These are phyloP conservation scores for Pogonomyrmex barbatus DNA, from an alignment of 1,140 invertebrate genomes.

Conservation along the genomic window DNA sequence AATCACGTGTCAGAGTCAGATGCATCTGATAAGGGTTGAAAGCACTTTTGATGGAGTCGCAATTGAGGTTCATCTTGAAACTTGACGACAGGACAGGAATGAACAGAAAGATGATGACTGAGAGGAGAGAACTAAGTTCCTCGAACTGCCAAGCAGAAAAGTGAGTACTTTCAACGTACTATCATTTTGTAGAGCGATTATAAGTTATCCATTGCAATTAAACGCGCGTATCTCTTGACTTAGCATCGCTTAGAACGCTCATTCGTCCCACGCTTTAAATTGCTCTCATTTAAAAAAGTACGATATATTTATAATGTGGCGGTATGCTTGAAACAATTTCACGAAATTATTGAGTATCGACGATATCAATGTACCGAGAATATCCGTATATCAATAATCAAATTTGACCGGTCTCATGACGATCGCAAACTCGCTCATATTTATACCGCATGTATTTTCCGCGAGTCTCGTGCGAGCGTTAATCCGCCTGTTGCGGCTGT, in stretches of 20 bases:
- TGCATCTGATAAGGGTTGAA: constrained; percentile 71
- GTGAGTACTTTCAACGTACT: neutral
- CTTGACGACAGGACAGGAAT: constrained; percentile 48
- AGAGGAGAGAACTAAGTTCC: neutral
- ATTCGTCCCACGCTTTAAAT: no score
- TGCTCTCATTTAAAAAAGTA: neutral
- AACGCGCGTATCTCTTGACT: no score
- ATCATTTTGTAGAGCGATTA: neutral
- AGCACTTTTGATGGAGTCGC: constrained; percentile 59
- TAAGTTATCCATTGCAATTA: neutral
- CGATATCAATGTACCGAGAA: constrained; percentile 14
- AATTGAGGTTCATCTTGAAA: constrained; percentile 63
- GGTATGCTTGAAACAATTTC: neutral
- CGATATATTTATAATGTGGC: neutral
- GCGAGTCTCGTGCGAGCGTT: neutral
- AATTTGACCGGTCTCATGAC: neutral
- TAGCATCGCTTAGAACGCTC: no score
- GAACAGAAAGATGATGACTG: constrained; percentile 16
- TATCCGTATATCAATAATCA: constrained; percentile 7
- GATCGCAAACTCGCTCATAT: neutral
- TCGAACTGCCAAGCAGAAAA: constrained; percentile 24
- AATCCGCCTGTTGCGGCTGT: constrained; percentile 58
- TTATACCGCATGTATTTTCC: neutral
- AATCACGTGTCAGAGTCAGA: constrained; percentile 74
- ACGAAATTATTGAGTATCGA: neutral